These are phyloP conservation scores for Quiscalus mexicanus DNA, from an alignment of 2,113 vertebrate genomes.

Conservation along the genomic window DNA sequence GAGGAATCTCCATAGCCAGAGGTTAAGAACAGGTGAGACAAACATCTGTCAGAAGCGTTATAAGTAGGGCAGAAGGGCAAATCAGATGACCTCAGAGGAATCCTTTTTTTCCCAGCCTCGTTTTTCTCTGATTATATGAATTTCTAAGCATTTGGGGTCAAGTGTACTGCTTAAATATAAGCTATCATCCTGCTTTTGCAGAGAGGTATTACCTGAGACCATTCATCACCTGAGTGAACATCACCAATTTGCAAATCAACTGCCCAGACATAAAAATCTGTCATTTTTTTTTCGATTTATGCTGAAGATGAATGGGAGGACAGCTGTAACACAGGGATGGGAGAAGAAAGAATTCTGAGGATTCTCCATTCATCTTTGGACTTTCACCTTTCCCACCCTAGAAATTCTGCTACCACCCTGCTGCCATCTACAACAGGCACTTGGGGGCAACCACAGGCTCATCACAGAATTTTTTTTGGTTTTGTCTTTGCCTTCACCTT, in stretches of 20 bases:
- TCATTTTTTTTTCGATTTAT: not conserved
- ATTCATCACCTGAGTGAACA: slow-evolving; percentile 39
- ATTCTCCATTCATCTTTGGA: not conserved
- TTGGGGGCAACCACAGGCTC: not conserved
- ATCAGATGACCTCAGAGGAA: slow-evolving; percentile 54
- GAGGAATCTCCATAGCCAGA: not conserved
- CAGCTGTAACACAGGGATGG: not conserved
- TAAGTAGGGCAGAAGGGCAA: slow-evolving; percentile 46
- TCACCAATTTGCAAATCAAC: slow-evolving; percentile 30
- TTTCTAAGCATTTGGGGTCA: slow-evolving; percentile 48
- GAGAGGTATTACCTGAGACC: not conserved
- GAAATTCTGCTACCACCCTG: not conserved
- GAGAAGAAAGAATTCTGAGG: not conserved
- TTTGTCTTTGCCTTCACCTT: not conserved
- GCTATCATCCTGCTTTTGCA: slow-evolving; percentile 7
- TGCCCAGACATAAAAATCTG: not conserved
- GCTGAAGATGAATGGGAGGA: not conserved
- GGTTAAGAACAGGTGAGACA: slow-evolving; percentile 63
- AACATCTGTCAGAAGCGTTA: slow-evolving; percentile 50
- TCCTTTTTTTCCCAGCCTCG: not conserved
- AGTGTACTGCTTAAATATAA: slow-evolving; percentile 24
- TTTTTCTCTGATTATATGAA: slow-evolving; percentile 54
- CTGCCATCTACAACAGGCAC: not conserved
- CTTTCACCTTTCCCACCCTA: not conserved
- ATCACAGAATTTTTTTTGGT: not conserved